These are phyloP conservation scores for Gymnocephalus cernua DNA, from an alignment of 2,113 vertebrate species.

Conservation along the genomic window DNA sequence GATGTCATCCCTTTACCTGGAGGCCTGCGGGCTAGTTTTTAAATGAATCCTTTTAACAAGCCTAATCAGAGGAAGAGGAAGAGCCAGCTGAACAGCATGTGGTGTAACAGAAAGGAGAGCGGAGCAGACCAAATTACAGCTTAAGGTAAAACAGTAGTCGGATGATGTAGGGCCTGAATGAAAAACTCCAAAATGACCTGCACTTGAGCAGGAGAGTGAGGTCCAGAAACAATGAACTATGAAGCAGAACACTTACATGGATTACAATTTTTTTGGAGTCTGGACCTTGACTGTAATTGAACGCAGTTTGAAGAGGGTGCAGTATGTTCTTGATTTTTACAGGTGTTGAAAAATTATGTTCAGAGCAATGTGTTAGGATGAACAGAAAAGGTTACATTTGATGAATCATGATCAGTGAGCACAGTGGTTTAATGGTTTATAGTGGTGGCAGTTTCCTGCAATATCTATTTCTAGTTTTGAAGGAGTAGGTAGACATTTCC, in stretches of 20 bases:
- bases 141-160: constrained; percentile 38
- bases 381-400: neutral
- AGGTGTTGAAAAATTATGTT: constrained; percentile 20
- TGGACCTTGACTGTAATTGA: constrained; percentile 12
- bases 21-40: constrained; percentile 69
- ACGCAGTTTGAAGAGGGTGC: neutral
- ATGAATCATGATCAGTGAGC: neutral
- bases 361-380: neutral
- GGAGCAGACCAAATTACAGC: constrained; percentile 10
- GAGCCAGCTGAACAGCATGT: constrained; percentile 48
- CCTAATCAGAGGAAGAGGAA: constrained; percentile 67
- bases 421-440: too few relatives aligned
- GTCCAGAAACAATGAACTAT: constrained; percentile 42
- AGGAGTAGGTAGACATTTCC: neutral
- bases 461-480: neutral
- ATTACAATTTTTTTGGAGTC: neutral
- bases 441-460: neutral
- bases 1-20: constrained; percentile 62
- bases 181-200: neutral
- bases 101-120: constrained; percentile 21
- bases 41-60: constrained; percentile 78
- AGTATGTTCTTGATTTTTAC: constrained; percentile 18
- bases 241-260: neutral
- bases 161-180: constrained; percentile 10
- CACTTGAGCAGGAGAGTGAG: neutral